Conservation (phyloP, 2,113 vertebrate genomes). For the Bubo scandiacus region DNA sequence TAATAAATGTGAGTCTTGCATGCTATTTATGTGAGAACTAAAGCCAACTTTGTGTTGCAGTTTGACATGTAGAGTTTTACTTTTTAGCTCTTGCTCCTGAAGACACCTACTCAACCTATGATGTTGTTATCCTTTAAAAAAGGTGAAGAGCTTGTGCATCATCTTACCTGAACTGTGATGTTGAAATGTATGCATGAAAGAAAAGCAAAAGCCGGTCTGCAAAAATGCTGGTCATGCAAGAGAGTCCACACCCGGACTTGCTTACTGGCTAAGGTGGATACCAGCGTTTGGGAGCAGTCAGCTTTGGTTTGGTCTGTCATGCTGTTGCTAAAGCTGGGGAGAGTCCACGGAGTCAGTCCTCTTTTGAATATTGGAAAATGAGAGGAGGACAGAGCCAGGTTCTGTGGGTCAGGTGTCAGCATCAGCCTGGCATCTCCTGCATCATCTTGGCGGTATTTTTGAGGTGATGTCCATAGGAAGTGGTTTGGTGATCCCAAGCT, state of each 20-base stretch:
- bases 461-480: neutral
- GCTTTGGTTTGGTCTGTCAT: neutral
- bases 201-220: neutral
- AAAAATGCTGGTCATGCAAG: neutral
- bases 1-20: slow-evolving; percentile 19
- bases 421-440: neutral
- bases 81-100: neutral
- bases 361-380: neutral
- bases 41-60: neutral
- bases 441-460: neutral
- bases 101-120: neutral
- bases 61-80: neutral
- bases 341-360: neutral
- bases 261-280: neutral
- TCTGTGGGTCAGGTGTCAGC: neutral
- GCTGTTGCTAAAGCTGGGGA: neutral
- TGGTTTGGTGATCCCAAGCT: accelerated
- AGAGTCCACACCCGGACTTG: neutral
- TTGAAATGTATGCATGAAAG: neutral
- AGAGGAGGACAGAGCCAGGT: neutral
- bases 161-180: neutral
- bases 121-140: neutral
- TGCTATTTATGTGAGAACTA: neutral
- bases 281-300: accelerated
- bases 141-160: neutral